Evolutionary conservation across 2,113 vertebrate species (phyloP), one percentile per base, ranked within the genome.

Genomic region (Channa maculata): DNA sequence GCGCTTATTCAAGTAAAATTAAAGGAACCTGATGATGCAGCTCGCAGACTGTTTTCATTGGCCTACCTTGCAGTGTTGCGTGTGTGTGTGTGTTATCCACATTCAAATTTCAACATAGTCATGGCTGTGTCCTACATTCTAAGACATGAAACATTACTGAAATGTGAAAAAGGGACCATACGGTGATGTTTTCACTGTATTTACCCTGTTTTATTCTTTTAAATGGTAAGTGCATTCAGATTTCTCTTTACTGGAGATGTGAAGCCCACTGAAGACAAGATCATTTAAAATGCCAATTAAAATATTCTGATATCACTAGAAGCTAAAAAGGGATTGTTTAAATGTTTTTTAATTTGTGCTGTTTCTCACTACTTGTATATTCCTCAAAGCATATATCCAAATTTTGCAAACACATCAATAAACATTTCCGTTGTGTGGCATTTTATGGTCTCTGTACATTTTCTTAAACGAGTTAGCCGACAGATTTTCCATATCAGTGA

Each of bases 371-470:
- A 71, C 61, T 69, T 88, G 66, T 75, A 36, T 68, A 51, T 73
- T 61, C 69, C 73, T 41, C 37, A 45, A 84, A 52, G 67, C 64
- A 73, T 59, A 75, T 73, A 41, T 69, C 53, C 48, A 64, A 60
- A 80, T 51, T 58, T 71, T 78, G 80, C 79, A 80, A 73, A 80
- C 54, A 63, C 65, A 78, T 91, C 84, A 92, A 91, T 91, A 92
- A 92, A 91, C 60, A 69, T 82, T 79, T 92, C 80, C 59, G 66
- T 78, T 69, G 57, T 79, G 81, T 72, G 67, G 53, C 73, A 74
- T 61, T 82, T 70, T 34, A 64, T 51, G 68, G 60, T 78, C 45
- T 85, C 60, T 80, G 65, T 80, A 53, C 62, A 72, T 86, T 86
- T 75, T 62, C 68, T 79, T 80, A 71, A 84, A 78, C 5, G 65